phyloP scores from a whole-genome alignment of 2,113 vertebrate species.

The Gymnogyps californianus region DNA sequence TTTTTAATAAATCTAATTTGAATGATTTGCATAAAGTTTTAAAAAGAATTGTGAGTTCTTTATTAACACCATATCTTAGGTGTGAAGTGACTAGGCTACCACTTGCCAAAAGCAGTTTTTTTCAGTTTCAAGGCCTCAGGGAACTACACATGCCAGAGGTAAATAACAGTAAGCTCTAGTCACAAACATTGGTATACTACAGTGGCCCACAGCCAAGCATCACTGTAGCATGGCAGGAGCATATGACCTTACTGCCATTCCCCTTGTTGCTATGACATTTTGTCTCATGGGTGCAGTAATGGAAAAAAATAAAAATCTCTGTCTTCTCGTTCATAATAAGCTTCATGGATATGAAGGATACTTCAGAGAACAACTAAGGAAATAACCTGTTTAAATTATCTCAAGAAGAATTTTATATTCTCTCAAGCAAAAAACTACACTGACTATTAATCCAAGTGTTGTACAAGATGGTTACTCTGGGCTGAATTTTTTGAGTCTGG shows the following conservation, averaged over 20 bases:
- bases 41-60: slow-evolving; percentile 42
- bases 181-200: neutral
- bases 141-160: neutral
- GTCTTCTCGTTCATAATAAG: neutral
- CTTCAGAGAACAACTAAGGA: slow-evolving; percentile 3
- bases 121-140: neutral
- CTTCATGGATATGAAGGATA: neutral
- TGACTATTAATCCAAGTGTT: neutral
- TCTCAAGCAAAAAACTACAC: neutral
- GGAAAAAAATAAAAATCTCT: neutral
- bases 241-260: neutral
- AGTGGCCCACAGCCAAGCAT: neutral
- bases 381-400: slow-evolving; percentile 25
- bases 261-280: slow-evolving; percentile 1
- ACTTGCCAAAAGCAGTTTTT: neutral
- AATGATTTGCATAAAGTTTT: slow-evolving; percentile 64
- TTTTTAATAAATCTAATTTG: slow-evolving; percentile 75
- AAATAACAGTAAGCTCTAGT: neutral
- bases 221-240: neutral
- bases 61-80: slow-evolving; percentile 32
- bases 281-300: neutral
- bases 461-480: neutral
- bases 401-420: neutral
- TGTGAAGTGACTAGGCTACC: slow-evolving; percentile 19
- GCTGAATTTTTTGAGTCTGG: neutral